Conservation (phyloP, 1,140 invertebrate species). For the Pseudomyrmex cubaensis region DNA sequence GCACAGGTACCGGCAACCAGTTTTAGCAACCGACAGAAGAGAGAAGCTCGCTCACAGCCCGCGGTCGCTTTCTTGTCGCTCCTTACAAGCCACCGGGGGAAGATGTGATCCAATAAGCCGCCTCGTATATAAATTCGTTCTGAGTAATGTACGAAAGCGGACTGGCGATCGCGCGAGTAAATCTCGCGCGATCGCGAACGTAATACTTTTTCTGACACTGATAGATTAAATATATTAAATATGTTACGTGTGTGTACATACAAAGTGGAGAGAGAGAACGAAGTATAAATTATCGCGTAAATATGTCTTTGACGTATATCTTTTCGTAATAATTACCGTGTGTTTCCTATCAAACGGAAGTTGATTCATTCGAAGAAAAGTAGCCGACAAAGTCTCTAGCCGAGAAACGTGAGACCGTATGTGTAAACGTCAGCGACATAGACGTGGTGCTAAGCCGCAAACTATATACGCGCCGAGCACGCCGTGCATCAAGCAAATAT, state of each 20-base stretch:
- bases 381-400: conserved; percentile 52
- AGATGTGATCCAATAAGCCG: conserved; percentile 43
- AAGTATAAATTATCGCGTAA: background rate
- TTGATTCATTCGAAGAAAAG: conserved; percentile 49
- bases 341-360: background rate
- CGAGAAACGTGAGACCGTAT: conserved; percentile 42
- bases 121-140: conserved; percentile 43
- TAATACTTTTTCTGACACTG: conserved; percentile 48
- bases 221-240: conserved; percentile 23
- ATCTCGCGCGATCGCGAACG: conserved; percentile 37
- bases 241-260: background rate
- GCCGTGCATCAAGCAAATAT: conserved; percentile 74
- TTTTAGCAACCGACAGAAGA: conserved; percentile 56
- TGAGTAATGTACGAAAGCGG: conserved; percentile 57
- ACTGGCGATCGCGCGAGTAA: conserved; percentile 48
- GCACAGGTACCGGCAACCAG: conserved; percentile 58
- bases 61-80: conserved; percentile 49
- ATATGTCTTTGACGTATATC: too few relatives aligned
- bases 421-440: conserved; percentile 52
- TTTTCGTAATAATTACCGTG: too few relatives aligned
- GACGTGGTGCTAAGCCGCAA: conserved; percentile 63
- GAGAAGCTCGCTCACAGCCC: conserved; percentile 52
- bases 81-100: conserved; percentile 25
- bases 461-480: conserved; percentile 22
- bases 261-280: background rate